Evolutionary conservation across 2,888 invertebrate species (phyloP), one percentile per base, ranked within the genome.

Genomic region (Eucera pruinosa): DNA sequence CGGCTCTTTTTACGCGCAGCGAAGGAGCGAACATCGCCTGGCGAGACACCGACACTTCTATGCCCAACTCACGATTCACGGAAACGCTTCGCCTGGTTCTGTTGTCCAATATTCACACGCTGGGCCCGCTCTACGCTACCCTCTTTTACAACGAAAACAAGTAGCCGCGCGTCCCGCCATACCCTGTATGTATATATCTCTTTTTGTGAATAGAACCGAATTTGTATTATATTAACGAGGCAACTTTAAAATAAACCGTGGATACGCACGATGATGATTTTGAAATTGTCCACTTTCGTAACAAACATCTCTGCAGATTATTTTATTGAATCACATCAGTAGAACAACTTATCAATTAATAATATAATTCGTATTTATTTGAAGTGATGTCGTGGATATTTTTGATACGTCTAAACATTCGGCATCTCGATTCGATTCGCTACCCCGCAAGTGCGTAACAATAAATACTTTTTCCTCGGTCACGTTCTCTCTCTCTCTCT

Each of bases 41-140:
- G 96, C 94, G 97, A 5, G 97, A 97, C 89, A 95, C 96, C 0
- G 94, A 95, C 0, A 94, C 95, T 2, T 95, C 95, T 58, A 94
- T 95, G 85, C 96, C 97, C 0, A 94, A 95, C 0, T 94, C 95
- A 0, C 94, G 95, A 18, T 97, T 97, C 90, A 96, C 97, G 0
- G 97, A 97, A 89, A 96, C 96, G 0, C 93, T 97, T 55, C 94
- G 97, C 36, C 94, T 96, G 65, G 94, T 97, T 39, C 95, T 97
- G 93, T 95, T 97, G 87, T 95, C 96, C 85, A 96, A 97, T 90
- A 95, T 97, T 81, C 94, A 95, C 18, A 95, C 94, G 78, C 93
- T 97, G 30, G 97, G 97, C 4, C 95, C 95, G 81, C 93, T 97
- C 79, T 97, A 97, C 89, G 84, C 89, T 3, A 89, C 88, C 7